Evolutionary conservation across 2,888 invertebrate genomes (phyloP).

Genomic region (Drosophila cognata): DNA sequence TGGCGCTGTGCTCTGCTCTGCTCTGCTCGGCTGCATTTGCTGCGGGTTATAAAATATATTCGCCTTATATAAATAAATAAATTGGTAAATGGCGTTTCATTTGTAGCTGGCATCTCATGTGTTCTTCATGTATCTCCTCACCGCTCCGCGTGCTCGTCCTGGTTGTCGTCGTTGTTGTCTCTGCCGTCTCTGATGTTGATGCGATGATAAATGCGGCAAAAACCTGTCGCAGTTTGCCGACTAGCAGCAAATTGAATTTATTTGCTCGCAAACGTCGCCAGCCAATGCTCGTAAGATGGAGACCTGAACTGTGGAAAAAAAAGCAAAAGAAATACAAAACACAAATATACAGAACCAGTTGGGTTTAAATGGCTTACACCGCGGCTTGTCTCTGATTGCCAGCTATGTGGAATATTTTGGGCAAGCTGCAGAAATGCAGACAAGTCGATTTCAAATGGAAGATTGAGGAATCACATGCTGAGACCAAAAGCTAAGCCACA

Average conservation of each 20-base stretch:
- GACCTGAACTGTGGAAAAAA: conserved; percentile 28
- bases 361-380: conserved; percentile 64
- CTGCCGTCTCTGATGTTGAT: conserved; percentile 59
- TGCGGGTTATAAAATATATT: conserved; percentile 81
- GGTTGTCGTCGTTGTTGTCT: conserved; percentile 19
- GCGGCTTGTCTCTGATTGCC: conserved; percentile 60
- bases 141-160: conserved; percentile 9
- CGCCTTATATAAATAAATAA: conserved; percentile 81
- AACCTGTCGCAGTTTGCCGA: conserved; percentile 74
- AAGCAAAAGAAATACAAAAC: conserved; percentile 9
- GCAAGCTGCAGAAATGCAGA: conserved; percentile 28
- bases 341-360: conserved; percentile 55
- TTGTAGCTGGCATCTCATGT: conserved; percentile 62
- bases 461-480: conserved; percentile 22
- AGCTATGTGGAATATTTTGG: conserved; percentile 53
- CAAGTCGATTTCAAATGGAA: conserved; percentile 15
- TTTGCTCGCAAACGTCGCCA: conserved; percentile 70
- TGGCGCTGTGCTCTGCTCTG: conserved; percentile 18
- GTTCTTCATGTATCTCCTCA: not conserved
- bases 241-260: conserved; percentile 77
- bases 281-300: conserved; percentile 45
- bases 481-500: not conserved
- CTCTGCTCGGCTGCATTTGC: conserved; percentile 62
- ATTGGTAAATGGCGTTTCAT: conserved; percentile 82
- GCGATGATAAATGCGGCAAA: conserved; percentile 79